Evolutionary conservation across 2,888 invertebrate genomes (phyloP).

Genomic region (Fragum sueziense): DNA sequence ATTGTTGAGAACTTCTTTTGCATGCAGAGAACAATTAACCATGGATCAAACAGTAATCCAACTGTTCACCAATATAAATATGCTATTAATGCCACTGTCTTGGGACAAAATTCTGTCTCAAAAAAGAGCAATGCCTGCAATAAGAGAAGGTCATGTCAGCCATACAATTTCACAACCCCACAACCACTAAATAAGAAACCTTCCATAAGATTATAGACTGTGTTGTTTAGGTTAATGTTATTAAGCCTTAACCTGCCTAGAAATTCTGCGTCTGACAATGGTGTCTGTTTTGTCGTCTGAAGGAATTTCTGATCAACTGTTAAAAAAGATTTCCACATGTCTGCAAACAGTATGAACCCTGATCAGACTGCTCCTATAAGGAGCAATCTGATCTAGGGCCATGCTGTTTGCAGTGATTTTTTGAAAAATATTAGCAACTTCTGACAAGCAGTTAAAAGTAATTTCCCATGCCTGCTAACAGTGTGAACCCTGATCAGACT

Average conservation of each 20-base stretch:
- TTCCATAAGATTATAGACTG: constrained; percentile 30
- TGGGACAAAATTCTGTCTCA: constrained; percentile 49
- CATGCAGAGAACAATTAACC: constrained; percentile 46
- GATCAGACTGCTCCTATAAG: not conserved
- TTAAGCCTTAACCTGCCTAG: too few species aligned
- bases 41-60: constrained; percentile 42
- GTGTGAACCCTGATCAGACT: too few species aligned
- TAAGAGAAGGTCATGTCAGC: constrained; percentile 42
- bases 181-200: constrained; percentile 36
- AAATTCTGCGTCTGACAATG: too few species aligned
- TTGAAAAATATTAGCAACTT: not conserved
- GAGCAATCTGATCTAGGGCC: not conserved
- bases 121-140: constrained; percentile 46
- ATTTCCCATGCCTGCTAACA: too few species aligned
- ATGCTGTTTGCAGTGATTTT: not conserved
- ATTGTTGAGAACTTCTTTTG: constrained; percentile 51
- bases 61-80: constrained; percentile 46
- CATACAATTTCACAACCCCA: constrained; percentile 32
- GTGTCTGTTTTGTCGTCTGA: too few species aligned
- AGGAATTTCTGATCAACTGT: too few species aligned
- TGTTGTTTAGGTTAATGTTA: not conserved
- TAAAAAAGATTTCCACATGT: too few species aligned
- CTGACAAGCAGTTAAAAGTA: too few species aligned
- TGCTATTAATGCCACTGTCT: constrained; percentile 47
- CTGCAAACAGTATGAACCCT: not conserved